These are phyloP conservation scores for Mustela lutreola DNA, from an alignment of 2,113 vertebrate species.

Conservation along the genomic window DNA sequence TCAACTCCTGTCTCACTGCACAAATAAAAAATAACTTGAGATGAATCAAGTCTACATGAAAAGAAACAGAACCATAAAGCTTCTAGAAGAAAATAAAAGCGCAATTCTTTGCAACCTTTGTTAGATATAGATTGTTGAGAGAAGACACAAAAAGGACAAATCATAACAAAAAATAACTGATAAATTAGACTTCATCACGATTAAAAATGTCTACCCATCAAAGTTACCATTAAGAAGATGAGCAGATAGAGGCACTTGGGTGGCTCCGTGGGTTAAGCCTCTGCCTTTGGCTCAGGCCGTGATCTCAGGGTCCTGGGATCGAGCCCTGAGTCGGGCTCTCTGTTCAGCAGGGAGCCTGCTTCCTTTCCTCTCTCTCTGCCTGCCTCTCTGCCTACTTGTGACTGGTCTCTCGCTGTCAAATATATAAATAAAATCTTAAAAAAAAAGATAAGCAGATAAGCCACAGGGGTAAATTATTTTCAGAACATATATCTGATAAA, in stretches of 20 bases:
- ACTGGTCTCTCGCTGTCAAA: no score
- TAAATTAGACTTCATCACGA: background rate
- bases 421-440: no score
- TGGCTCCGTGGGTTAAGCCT: no score
- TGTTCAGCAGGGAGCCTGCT: no score
- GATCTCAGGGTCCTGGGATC: no score
- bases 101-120: background rate
- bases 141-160: background rate
- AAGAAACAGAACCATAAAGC: background rate
- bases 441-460: background rate
- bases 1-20: background rate
- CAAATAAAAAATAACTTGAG: background rate
- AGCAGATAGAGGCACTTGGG: background rate
- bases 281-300: no score
- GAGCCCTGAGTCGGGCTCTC: rapidly evolving
- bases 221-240: background rate
- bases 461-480: background rate
- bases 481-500: background rate
- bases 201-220: background rate
- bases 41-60: background rate
- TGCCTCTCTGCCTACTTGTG: no score
- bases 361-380: no score
- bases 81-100: background rate
- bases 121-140: background rate
- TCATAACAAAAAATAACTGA: background rate